These are phyloP conservation scores for Sesamia inferens DNA, from an alignment of 2,888 invertebrate species.

Conservation along the genomic window DNA sequence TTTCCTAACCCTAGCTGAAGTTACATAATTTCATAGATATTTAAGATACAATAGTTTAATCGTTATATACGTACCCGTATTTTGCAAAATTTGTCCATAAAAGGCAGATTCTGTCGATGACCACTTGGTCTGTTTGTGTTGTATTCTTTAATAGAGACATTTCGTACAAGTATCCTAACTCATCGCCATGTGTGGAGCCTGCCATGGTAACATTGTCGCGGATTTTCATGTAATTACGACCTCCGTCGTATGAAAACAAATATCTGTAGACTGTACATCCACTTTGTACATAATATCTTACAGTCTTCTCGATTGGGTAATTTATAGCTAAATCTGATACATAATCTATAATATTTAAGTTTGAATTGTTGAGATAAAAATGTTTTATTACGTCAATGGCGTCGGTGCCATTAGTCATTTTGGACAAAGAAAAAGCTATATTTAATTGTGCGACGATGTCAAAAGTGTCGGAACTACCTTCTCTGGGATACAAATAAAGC, in stretches of 20 bases:
- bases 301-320: slow-evolving; percentile 23
- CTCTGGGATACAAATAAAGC: slow-evolving; percentile 16
- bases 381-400: slow-evolving; percentile 10
- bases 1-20: background rate
- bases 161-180: slow-evolving; percentile 39
- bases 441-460: slow-evolving; percentile 22
- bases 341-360: slow-evolving; percentile 18
- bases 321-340: slow-evolving; percentile 34
- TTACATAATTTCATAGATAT: too few species aligned
- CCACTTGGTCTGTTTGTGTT: slow-evolving; percentile 14
- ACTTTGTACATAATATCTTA: slow-evolving; percentile 22
- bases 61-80: slow-evolving; percentile 30
- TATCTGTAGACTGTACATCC: slow-evolving; percentile 31
- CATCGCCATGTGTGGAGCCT: slow-evolving; percentile 42
- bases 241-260: slow-evolving; percentile 41
- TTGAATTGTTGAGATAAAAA: slow-evolving; percentile 23
- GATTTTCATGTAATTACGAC: slow-evolving; percentile 25
- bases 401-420: slow-evolving; percentile 3
- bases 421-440: slow-evolving; percentile 14
- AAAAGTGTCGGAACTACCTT: background rate
- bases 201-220: background rate
- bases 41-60: too few species aligned
- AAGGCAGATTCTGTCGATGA: slow-evolving; percentile 26
- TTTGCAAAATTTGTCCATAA: slow-evolving; percentile 54
- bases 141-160: background rate